phyloP scores from a whole-genome alignment of 2,797 vertebrate genomes.

The Platalea minor region DNA sequence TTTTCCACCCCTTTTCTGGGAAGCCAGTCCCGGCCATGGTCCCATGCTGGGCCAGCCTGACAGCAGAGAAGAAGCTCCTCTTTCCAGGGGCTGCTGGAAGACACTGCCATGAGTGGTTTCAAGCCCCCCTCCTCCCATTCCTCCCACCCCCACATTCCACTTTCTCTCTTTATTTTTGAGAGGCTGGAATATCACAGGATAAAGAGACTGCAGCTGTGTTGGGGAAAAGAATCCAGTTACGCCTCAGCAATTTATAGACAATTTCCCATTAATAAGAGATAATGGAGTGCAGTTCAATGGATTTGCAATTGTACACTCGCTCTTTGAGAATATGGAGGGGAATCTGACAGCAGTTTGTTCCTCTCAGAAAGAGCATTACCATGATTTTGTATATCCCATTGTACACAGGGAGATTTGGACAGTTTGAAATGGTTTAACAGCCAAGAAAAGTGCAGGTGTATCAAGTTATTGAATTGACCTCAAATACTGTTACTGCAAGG shows the following conservation, averaged over 20 bases:
- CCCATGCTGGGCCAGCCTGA: background rate
- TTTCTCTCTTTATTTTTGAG: slow-evolving; percentile 55
- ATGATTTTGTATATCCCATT: slow-evolving; percentile 56
- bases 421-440: background rate
- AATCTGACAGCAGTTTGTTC: slow-evolving; percentile 55
- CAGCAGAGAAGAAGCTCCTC: background rate
- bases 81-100: background rate
- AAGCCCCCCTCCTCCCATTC: background rate
- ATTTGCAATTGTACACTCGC: slow-evolving; percentile 54
- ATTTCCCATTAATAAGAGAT: slow-evolving; percentile 79
- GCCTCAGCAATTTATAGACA: slow-evolving; percentile 77
- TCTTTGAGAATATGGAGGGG: slow-evolving; percentile 59
- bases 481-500: background rate
- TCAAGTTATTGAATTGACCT: background rate
- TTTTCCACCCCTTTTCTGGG: background rate
- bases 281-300: slow-evolving; percentile 72
- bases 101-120: background rate
- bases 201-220: slow-evolving; percentile 76
- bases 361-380: slow-evolving; percentile 52
- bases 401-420: slow-evolving; percentile 34
- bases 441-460: background rate
- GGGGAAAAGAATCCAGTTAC: slow-evolving; percentile 64
- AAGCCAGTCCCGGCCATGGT: background rate
- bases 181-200: slow-evolving; percentile 56
- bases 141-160: background rate